Evolutionary conservation across 1,140 invertebrate species (phyloP), one percentile per base, ranked within the genome.

Genomic region (Calephelis virginiensis): DNA sequence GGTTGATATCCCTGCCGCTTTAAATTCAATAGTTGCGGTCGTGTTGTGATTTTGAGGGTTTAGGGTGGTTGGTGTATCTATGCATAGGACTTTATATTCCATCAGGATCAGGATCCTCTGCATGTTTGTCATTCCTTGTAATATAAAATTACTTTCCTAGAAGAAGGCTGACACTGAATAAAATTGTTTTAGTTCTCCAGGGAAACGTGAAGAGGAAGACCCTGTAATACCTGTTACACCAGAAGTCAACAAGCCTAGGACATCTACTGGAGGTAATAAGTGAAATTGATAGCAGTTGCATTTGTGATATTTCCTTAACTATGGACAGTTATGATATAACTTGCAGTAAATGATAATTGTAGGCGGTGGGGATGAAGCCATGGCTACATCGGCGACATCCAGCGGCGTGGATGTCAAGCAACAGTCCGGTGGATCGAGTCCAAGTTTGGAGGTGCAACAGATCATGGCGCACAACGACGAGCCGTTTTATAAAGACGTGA

Each of bases 391-490:
- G 11, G 53, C 53, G 9, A n/a, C 28, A 2, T 8, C 43, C 45
- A 17, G 80, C 72, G n/a, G 74, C 74, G 38, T 12, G 1, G 86
- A 84, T 78, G 86, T 83, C 70, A 90, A 93, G 82, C 85, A 90
- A 64, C 92, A 93, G 8, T 95, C 95, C 65, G 95, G 95, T 8
- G 95, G 95, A 38, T 96, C 96, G 48, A 96, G 96, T 82, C 96
- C 97, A 8, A 97, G 96, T 72, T 92, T 96, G 67, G 97, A 98
- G 90, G 97, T 98, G 1, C 84, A 84, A 67, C 73, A 85, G 73
- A 87, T 85, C 64, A 83, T 85, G 81, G 67, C 75, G 7, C 78
- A 80, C 64, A 77, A 77, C 46, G 77, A 81, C 61, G 62, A 71
- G 38, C 65, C 73, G 17, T 81, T 74, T 73, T 82, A 77, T 68